phyloP scores from a whole-genome alignment of 2,888 invertebrate species.

The Leptopilina syphax region DNA sequence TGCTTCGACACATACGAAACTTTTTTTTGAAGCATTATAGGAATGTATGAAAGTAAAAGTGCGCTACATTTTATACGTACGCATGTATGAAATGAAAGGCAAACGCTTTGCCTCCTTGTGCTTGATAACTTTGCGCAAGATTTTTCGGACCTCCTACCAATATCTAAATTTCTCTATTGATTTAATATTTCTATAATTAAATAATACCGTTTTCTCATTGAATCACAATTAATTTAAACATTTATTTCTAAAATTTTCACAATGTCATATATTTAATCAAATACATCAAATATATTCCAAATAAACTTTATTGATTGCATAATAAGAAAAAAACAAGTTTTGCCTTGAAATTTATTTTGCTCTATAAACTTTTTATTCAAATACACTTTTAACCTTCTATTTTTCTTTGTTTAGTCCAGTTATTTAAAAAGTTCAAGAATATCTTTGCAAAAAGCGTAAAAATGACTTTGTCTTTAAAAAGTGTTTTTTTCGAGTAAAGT shows the following conservation, averaged over 20 bases:
- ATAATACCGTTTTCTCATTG: background rate
- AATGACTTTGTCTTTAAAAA: background rate
- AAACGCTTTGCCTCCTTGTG: background rate
- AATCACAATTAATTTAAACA: conserved; percentile 15
- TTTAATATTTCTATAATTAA: background rate
- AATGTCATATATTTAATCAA: too few relatives aligned
- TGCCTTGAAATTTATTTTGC: background rate
- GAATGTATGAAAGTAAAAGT: conserved; percentile 38
- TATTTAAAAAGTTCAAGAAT: background rate
- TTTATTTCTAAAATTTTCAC: background rate
- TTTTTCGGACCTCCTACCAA: conserved; percentile 8
- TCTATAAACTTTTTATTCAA: background rate
- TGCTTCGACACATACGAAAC: conserved; percentile 5
- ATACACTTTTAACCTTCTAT: background rate
- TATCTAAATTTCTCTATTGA: background rate
- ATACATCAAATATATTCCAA: too few relatives aligned
- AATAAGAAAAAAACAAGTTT: too few relatives aligned
- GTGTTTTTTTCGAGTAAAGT: background rate
- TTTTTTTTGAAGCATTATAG: background rate
- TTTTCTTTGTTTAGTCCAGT: background rate
- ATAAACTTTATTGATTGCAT: too few relatives aligned
- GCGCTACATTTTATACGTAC: conserved; percentile 13
- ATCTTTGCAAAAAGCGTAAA: background rate
- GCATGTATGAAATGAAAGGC: conserved; percentile 29
- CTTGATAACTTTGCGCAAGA: conserved; percentile 21